phyloP scores from a whole-genome alignment of 2,888 invertebrate species.

The Tiliacea citrago region DNA sequence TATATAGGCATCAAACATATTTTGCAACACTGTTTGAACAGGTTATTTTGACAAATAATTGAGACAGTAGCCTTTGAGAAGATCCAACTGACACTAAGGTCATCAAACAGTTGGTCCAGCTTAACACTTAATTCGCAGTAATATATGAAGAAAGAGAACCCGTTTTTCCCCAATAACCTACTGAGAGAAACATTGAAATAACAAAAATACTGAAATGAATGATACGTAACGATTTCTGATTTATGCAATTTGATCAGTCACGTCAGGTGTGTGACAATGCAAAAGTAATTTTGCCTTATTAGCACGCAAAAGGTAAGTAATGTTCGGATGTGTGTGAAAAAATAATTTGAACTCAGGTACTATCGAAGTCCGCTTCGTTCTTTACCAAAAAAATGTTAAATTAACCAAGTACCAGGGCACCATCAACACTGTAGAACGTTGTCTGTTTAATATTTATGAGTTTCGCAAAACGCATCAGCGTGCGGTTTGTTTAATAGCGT shows the following conservation, averaged over 20 bases:
- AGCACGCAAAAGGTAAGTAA: neutral
- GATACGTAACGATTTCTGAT: slow-evolving; percentile 19
- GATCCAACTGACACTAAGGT: no score
- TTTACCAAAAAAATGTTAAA: slow-evolving; percentile 28
- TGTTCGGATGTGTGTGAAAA: neutral
- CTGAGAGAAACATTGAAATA: neutral
- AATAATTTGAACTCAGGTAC: neutral
- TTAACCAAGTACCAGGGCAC: slow-evolving; percentile 20
- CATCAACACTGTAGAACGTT: slow-evolving; percentile 54
- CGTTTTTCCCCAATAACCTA: no score
- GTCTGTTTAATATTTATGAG: slow-evolving; percentile 88
- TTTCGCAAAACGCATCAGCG: slow-evolving; percentile 87
- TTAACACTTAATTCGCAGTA: no score
- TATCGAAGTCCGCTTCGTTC: no score
- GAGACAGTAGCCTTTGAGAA: no score
- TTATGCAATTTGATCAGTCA: neutral
- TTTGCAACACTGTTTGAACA: no score
- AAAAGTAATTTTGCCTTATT: neutral
- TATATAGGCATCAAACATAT: no score
- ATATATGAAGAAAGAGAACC: no score
- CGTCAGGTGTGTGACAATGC: slow-evolving; percentile 9
- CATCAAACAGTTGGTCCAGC: no score
- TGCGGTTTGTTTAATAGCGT: slow-evolving; percentile 89
- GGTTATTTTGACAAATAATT: no score
- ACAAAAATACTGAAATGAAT: slow-evolving; percentile 31